Percentiles rank a stretch among this genome's conserved stretches.
Evolutionary conservation across 1,140 invertebrate genomes (phyloP).

Genomic region (Arctopsyche grandis): DNA sequence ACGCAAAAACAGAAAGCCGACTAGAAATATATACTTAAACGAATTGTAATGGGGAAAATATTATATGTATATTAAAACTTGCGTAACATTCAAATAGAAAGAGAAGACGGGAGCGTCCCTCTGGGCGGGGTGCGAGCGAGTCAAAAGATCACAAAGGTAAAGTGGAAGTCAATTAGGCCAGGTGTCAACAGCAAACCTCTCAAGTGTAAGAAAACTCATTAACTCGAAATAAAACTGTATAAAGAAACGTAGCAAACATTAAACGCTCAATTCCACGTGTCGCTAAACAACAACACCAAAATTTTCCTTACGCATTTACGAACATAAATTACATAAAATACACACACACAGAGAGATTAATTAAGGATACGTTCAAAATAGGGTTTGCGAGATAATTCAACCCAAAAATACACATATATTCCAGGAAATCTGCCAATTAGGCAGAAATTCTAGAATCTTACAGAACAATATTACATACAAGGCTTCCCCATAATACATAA

Average conservation of each 20-base stretch:
- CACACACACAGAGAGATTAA: no score
- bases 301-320: no score
- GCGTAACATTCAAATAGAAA: background rate
- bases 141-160: constrained; percentile 44
- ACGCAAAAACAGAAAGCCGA: no score
- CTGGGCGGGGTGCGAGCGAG: background rate
- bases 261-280: constrained; percentile 1
- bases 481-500: no score
- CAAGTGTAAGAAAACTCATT: constrained; percentile 46
- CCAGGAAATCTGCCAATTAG: no score
- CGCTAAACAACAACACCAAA: background rate
- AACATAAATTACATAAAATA: no score
- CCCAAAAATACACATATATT: no score
- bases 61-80: constrained; percentile 16
- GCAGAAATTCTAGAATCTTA: no score
- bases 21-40: no score
- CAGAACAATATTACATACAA: no score
- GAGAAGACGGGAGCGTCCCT: background rate
- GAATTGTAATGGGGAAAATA: background rate
- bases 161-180: constrained; percentile 48
- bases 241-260: constrained; percentile 43
- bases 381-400: no score
- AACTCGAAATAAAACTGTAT: constrained; percentile 54
- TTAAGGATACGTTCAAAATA: no score
- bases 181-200: constrained; percentile 50